Evolutionary conservation across 2,113 vertebrate species (phyloP), one percentile per base, ranked within the genome.

Genomic region (Amphiprion ocellaris): DNA sequence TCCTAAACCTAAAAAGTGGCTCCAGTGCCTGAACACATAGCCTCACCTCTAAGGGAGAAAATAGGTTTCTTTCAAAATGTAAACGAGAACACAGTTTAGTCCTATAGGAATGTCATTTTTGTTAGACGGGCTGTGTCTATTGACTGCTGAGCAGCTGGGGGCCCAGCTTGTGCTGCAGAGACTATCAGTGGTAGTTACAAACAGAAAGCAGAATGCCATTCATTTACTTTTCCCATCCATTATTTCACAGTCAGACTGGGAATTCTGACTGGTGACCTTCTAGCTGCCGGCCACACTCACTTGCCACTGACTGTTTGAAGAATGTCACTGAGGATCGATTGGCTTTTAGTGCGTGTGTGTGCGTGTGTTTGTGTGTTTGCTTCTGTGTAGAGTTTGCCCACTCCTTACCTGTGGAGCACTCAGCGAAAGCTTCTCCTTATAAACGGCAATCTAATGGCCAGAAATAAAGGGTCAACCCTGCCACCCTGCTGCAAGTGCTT

Each of bases 251-350:
- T 19, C 15, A 17, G 64, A 65, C n/a, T 52, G 79, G 76, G 79
- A 75, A 79, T 72, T 69, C 49, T 60, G 47, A 71, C 59, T 58
- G 69, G 39, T 76, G 74, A 85, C 80, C 77, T 78, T 85, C 62
- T 63, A 39, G 41, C 68, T 53, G 46, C 50, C 64, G 70, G 64
- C 61, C 73, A 72, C 72, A 62, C 23, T 68, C 47, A 71, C 65
- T 71, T 62, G 54, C 60, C 81, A 67, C 65, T 65, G 44, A 77
- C 74, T 71, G 76, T 86, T 82, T 79, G 46, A 71, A 79, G 64
- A 82, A 83, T 74, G 64, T 76, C 78, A 79, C 37, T 0, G 9
- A 71, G 60, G 33, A 86, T 73, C 73, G 76, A 83, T 71, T 60
- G 24, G 81, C 50, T 59, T 79, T 71, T 49, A 24, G 53, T 56